A percentile compares a stretch with the other conserved stretches of the same genome.
These are phyloP conservation scores for Allolobophora icterica DNA, from an alignment of 2,888 invertebrate genomes.

Conservation along the genomic window DNA sequence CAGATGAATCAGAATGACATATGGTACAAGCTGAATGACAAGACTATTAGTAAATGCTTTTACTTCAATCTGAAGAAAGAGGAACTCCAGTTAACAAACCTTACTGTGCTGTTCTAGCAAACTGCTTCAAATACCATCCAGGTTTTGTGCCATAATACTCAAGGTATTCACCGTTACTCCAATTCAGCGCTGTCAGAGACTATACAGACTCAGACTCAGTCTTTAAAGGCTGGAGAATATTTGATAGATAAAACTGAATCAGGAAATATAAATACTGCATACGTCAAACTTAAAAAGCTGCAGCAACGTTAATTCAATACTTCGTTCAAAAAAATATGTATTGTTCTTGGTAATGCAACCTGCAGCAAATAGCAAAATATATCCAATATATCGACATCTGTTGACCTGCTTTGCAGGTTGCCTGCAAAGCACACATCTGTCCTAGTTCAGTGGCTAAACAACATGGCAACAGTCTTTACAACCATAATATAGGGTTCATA, in stretches of 20 bases:
- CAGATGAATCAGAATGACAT: too few species aligned
- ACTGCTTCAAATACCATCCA: too few species aligned
- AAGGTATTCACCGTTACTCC: background rate
- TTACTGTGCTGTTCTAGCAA: too few species aligned
- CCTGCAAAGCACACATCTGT: background rate
- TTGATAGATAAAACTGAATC: background rate
- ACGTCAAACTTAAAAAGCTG: background rate
- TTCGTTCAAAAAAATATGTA: background rate
- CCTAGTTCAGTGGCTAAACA: background rate
- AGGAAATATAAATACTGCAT: background rate
- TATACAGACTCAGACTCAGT: background rate
- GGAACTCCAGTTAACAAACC: too few species aligned
- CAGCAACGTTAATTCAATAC: background rate
- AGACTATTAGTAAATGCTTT: too few species aligned
- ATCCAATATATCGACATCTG: conserved; percentile 8
- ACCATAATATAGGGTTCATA: background rate
- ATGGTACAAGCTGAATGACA: too few species aligned
- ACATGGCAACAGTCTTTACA: background rate
- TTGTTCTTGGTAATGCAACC: background rate
- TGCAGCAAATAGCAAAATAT: background rate
- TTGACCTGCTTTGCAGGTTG: conserved; percentile 6
- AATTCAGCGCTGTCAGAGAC: background rate
- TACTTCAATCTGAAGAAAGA: too few species aligned
- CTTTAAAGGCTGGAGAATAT: background rate
- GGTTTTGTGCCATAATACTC: background rate